phyloP scores from a whole-genome alignment of 1,140 invertebrate genomes.

The Zophobas atratus region DNA sequence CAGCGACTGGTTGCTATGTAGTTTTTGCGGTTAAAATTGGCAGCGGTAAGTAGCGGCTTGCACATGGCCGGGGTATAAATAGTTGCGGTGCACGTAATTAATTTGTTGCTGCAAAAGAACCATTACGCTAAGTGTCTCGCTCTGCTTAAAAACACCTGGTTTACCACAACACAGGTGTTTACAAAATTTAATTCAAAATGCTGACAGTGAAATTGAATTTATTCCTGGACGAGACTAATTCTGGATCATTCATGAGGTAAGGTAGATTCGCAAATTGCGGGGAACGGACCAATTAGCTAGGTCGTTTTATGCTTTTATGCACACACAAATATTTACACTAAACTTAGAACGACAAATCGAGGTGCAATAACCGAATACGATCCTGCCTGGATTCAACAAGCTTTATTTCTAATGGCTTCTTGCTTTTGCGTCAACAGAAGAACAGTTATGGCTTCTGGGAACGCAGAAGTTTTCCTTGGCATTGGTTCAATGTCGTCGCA shows the following conservation, averaged over 20 bases:
- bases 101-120: constrained; percentile 32
- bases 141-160: constrained; percentile 40
- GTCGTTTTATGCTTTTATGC: constrained; percentile 30
- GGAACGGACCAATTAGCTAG: constrained; percentile 32
- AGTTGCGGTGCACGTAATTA: constrained; percentile 26
- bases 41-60: constrained; percentile 9
- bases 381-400: too few relatives aligned
- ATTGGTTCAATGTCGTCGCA: too few relatives aligned
- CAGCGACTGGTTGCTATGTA: not conserved
- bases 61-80: constrained; percentile 29
- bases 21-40: constrained; percentile 34
- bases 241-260: constrained; percentile 40
- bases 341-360: constrained; percentile 18
- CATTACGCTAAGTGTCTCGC: constrained; percentile 14
- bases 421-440: too few relatives aligned
- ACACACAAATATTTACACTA: constrained; percentile 26
- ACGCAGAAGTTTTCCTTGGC: too few relatives aligned
- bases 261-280: constrained; percentile 24
- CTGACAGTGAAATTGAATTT: constrained; percentile 38
- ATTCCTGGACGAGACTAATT: constrained; percentile 47
- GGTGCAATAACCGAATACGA: constrained; percentile 27
- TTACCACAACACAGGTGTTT: constrained; percentile 43
- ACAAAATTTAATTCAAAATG: constrained; percentile 44
- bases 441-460: too few relatives aligned
- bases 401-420: too few relatives aligned